phyloP scores from a whole-genome alignment of 1,140 invertebrate genomes.

The Lepidurus packardi region DNA sequence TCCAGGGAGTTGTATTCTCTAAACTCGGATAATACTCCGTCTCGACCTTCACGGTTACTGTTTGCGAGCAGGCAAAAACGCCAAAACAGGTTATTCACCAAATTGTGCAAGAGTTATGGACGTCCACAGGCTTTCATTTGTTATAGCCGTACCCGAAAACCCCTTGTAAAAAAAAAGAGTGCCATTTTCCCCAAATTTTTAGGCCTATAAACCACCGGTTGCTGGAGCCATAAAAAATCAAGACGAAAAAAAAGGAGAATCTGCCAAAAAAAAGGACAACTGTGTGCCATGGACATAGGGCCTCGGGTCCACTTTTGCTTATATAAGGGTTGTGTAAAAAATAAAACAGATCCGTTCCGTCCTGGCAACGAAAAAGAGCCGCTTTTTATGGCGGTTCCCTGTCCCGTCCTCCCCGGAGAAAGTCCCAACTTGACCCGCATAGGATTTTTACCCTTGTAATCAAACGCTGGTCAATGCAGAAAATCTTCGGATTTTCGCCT shows the following conservation, averaged over 20 bases:
- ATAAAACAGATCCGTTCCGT: not conserved
- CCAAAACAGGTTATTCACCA: not conserved
- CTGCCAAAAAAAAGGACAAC: not conserved
- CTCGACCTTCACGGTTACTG: not conserved
- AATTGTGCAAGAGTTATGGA: not conserved
- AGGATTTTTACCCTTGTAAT: not conserved
- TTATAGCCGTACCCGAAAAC: not conserved
- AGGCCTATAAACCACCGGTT: constrained; percentile 21
- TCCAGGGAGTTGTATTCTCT: not conserved
- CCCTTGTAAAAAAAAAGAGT: not conserved
- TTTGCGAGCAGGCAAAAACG: not conserved
- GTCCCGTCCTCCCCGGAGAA: not conserved
- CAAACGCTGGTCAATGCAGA: constrained; percentile 2
- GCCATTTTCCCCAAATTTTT: not conserved
- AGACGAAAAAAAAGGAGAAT: not conserved
- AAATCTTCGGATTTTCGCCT: not conserved
- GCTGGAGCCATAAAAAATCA: constrained; percentile 3
- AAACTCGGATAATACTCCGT: not conserved
- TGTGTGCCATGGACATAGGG: too few species aligned
- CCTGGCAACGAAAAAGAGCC: not conserved
- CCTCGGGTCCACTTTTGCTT: too few species aligned
- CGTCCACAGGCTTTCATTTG: not conserved
- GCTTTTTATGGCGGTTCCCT: not conserved
- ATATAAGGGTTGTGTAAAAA: not conserved
- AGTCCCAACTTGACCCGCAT: not conserved